Evolutionary conservation across 2,888 invertebrate species (phyloP).

Genomic region (Pogonocherus hispidulus): DNA sequence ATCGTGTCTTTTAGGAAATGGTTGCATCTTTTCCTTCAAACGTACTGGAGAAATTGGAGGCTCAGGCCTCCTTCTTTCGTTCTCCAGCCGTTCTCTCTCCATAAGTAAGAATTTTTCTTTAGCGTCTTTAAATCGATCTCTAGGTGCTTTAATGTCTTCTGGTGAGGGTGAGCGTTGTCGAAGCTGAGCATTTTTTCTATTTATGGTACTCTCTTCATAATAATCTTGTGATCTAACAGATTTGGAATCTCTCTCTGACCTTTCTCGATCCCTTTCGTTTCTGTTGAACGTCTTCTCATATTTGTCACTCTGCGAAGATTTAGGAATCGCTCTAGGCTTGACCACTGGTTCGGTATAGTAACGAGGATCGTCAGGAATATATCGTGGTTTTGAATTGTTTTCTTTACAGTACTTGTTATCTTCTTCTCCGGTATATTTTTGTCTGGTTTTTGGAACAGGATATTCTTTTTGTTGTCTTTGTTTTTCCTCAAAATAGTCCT

Average conservation of each 20-base stretch:
- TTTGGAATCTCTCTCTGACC: slow-evolving; percentile 33
- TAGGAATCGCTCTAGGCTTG: slow-evolving; percentile 36
- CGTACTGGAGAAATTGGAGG: slow-evolving; percentile 60
- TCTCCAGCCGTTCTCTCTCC: slow-evolving; percentile 78
- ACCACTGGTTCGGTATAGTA: slow-evolving; percentile 54
- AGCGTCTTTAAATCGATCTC: slow-evolving; percentile 87
- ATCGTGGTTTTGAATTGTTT: slow-evolving; percentile 40
- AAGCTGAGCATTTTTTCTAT: slow-evolving; percentile 46
- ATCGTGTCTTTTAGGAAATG: slow-evolving; percentile 59
- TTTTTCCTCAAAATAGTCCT: slow-evolving; percentile 53
- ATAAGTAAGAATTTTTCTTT: slow-evolving; percentile 88
- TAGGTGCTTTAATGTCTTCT: slow-evolving; percentile 74
- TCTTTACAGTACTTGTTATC: slow-evolving; percentile 51
- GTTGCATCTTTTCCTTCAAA: slow-evolving; percentile 52
- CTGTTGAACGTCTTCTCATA: slow-evolving; percentile 31
- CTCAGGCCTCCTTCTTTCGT: slow-evolving; percentile 65
- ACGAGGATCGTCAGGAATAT: slow-evolving; percentile 47
- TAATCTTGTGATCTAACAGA: slow-evolving; percentile 39
- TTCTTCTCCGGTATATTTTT: slow-evolving; percentile 52
- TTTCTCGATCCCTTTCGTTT: slow-evolving; percentile 20
- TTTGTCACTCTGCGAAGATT: slow-evolving; percentile 37
- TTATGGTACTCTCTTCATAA: slow-evolving; percentile 36
- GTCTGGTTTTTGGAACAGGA: slow-evolving; percentile 61
- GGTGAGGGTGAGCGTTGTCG: slow-evolving; percentile 68
- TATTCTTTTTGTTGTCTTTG: slow-evolving; percentile 51